Conservation (phyloP, 2,113 vertebrate genomes). For the Python bivittatus region DNA sequence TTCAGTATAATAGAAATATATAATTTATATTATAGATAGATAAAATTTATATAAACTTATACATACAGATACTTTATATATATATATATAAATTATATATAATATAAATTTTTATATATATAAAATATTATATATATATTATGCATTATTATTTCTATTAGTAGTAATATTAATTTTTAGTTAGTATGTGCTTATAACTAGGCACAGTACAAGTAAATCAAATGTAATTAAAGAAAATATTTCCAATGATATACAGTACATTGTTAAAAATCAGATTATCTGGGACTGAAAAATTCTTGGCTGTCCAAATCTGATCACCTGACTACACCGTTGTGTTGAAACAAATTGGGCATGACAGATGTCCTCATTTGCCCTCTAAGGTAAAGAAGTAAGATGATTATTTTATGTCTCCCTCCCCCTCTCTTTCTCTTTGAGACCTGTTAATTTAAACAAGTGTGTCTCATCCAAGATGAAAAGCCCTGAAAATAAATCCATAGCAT, state of each 20-base stretch:
- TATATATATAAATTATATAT: too few species aligned
- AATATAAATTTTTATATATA: too few species aligned
- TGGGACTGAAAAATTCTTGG: not conserved
- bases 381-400: not conserved
- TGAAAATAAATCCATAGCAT: slow-evolving; percentile 25
- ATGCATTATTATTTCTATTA: not conserved
- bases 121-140: too few species aligned
- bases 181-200: not conserved
- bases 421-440: slow-evolving; percentile 39
- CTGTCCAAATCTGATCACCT: not conserved
- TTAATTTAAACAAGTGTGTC: slow-evolving; percentile 20
- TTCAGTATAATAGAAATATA: too few species aligned
- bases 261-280: not conserved
- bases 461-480: slow-evolving; percentile 26
- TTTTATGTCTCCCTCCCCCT: not conserved
- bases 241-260: not conserved
- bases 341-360: not conserved
- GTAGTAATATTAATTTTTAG: not conserved
- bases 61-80: too few species aligned
- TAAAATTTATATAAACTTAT: too few species aligned
- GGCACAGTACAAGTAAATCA: not conserved
- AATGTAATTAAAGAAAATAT: not conserved
- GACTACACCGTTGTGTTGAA: not conserved
- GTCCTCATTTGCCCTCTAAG: not conserved
- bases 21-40: too few species aligned